Evolutionary conservation across 2,113 vertebrate species (phyloP), one percentile per base, ranked within the genome.

Genomic region (Limnothrissa miodon): DNA sequence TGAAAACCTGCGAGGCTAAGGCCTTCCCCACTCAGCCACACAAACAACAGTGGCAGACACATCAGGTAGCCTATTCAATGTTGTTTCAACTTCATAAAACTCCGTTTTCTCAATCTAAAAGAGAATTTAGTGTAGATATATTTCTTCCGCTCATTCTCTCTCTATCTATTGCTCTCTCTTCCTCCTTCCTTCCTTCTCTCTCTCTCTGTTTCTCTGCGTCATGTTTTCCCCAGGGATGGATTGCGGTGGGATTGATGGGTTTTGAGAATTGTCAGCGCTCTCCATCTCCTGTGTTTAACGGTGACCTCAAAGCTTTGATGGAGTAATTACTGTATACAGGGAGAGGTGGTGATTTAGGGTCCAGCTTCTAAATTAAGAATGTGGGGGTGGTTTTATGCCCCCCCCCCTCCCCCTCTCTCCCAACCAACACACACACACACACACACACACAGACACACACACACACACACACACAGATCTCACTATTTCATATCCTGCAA

Each of bases 401-500:
- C 56, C 56, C 10, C 10, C 19, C 21, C 56, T 5, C n/a, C 59
- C 23, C 59, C 59, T 29, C 10, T 10, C n/a, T 8, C 59, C 29
- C 21, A 5, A 56, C 10, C 53, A 48, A 56, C 53, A 23, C 53
- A 56, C 21, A 23, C 53, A 56, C 53, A 5, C 53, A 56, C 53
- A 23, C 53, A 56, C 5, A 5, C 53, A 56, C 53, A 8, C 2
- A 48, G 1, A 48, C 46, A 48, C 46, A 48, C 46, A 48, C 46
- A 48, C 10, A 48, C 46, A 56, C 23, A 56, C 21, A 56, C 53
- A n/a, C 53, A 56, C 53, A 56, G 3, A 53, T 1, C 11, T 21
- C 53, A 56, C 79, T 62, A 83, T 85, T 19, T 66, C 80, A 83
- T 81, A 79, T 86, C 59, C 74, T 53, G 84, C 83, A 70, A 81